Base-by-base conservation (phyloP, 2,797 vertebrate species). In the Dendrocincla fuliginosa region DNA sequence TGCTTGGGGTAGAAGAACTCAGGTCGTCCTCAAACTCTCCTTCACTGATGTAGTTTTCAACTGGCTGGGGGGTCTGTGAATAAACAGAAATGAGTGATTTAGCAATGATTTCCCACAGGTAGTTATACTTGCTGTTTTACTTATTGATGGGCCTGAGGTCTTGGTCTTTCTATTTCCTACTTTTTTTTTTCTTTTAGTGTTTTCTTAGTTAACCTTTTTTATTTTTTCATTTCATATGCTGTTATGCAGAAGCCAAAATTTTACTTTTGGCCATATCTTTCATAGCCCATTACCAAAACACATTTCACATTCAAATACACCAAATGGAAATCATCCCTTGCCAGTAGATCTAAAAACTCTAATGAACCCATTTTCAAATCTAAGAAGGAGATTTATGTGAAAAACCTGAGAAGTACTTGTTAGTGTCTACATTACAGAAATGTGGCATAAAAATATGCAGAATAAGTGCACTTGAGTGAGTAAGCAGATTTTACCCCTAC, bases 61-160 rank as follows among this genome's bases (percentile, higher is more conserved):
- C 97, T 56, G 98, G 97, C 89, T 98, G 96, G 89, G 98, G 98
- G 61, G 97, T 93, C 99, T 99, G 93, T 35, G 84, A 93, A 96
- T 49, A 93, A 71, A 94, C 42, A 97, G 57, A 85, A 85, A 68
- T 89, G 5, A 91, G 55, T 32, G 32, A 82, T 55, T 96, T 79
- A 97, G 63, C 90, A 75, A 15, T 23, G 20, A 42, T 87, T 69
- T 55, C 71, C 63, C 80, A 69, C 18, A 77, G 68, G 44, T 44
- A 93, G 27, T 76, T 69, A 22, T 37, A 65, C 8, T 78, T 49
- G 1, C 4, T 67, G 16, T 75, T 84, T 89, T 57, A 55, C 16
- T 42, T 69, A 69, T 5, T 76, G 28, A 55, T 86, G 24, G 12
- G 41, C 15, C 20, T 71, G 27, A 57, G 13, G 28, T 57, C 37